Percentiles rank a stretch among this genome's conserved stretches.
phyloP scores from a whole-genome alignment of 2,888 invertebrate genomes.

The Morinoia aosen region DNA sequence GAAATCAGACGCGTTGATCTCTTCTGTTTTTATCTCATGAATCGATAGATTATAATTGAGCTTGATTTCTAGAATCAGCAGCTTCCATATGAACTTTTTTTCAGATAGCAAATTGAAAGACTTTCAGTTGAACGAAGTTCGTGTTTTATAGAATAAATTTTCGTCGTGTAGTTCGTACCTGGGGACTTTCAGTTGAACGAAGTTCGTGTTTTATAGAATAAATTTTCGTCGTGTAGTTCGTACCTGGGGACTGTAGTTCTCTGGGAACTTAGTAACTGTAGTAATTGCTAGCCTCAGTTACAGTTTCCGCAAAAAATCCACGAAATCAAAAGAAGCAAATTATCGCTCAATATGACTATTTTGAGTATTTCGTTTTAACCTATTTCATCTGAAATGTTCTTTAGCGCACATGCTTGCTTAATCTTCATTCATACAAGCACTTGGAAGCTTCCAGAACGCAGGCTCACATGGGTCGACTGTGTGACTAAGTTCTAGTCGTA shows the following conservation, averaged over 20 bases:
- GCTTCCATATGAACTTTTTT: too few species aligned
- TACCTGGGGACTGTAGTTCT: background rate
- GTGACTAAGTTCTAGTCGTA: background rate
- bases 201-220: too few species aligned
- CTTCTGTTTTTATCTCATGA: background rate
- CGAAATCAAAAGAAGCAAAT: background rate
- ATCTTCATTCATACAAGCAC: background rate
- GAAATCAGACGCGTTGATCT: background rate
- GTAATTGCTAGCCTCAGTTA: background rate
- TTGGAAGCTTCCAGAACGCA: background rate
- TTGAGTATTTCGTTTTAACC: background rate
- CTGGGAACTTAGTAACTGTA: background rate
- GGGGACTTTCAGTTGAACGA: background rate
- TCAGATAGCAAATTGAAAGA: too few species aligned
- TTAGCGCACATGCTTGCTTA: background rate
- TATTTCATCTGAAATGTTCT: background rate
- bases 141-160: too few species aligned
- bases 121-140: too few species aligned
- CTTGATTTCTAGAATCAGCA: background rate
- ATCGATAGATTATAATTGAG: background rate
- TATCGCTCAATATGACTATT: background rate
- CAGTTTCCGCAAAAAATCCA: background rate
- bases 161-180: background rate
- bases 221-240: background rate
- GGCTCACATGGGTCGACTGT: background rate